These are phyloP conservation scores for Hirtodrosophila duncani DNA, from an alignment of 2,888 invertebrate species.

Conservation along the genomic window DNA sequence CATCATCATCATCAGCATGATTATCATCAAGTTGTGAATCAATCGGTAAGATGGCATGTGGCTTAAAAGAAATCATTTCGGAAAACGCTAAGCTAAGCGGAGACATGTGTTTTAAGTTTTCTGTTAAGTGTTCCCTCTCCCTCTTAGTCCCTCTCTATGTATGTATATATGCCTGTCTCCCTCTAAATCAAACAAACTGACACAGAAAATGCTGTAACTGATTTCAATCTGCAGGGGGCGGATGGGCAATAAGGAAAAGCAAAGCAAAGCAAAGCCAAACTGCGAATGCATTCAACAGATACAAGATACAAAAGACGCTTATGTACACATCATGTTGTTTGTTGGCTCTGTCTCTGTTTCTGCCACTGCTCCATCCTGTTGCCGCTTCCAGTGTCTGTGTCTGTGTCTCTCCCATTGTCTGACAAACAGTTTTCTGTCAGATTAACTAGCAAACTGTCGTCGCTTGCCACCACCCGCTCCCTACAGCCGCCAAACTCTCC, in stretches of 20 bases:
- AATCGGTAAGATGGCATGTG: constrained; percentile 48
- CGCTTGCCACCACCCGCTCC: neutral
- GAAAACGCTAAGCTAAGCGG: neutral
- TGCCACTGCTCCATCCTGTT: too few relatives aligned
- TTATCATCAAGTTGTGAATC: constrained; percentile 24
- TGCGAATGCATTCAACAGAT: constrained; percentile 52
- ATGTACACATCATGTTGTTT: neutral
- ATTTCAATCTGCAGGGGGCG: constrained; percentile 16
- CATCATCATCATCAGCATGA: too few relatives aligned
- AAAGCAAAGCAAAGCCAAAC: constrained; percentile 18
- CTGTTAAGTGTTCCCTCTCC: neutral
- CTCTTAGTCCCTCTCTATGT: too few relatives aligned
- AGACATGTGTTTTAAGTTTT: constrained; percentile 46
- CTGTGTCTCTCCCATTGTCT: constrained; percentile 28
- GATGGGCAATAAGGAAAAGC: too few relatives aligned
- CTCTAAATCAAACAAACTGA: neutral
- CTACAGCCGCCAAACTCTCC: neutral
- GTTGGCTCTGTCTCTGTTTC: constrained; percentile 34
- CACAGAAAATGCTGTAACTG: constrained; percentile 26
- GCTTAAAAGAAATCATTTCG: neutral
- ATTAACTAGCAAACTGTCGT: constrained; percentile 53
- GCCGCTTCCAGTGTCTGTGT: too few relatives aligned
- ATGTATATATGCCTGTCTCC: too few relatives aligned
- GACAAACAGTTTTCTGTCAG: constrained; percentile 64
- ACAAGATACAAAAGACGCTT: constrained; percentile 21